phyloP scores from a whole-genome alignment of 2,113 vertebrate genomes.

The Thalassarche chlororhynchos region DNA sequence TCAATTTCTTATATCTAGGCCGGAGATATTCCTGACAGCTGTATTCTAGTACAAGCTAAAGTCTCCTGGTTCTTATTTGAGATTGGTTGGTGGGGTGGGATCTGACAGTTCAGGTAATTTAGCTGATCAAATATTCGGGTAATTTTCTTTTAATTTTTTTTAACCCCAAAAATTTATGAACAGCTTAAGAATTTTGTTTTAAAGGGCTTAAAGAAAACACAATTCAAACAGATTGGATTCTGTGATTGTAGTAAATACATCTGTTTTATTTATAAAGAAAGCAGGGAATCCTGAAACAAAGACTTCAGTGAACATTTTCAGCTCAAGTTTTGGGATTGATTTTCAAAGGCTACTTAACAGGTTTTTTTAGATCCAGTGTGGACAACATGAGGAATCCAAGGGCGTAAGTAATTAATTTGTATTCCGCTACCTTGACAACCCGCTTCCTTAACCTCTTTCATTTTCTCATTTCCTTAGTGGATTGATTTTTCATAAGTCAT shows the following conservation, averaged over 20 bases:
- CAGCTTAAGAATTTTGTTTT: neutral
- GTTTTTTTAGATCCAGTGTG: neutral
- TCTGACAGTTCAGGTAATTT: neutral
- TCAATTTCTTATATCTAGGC: neutral
- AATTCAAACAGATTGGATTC: neutral
- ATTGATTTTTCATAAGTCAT: neutral
- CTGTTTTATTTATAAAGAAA: neutral
- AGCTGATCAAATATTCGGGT: neutral
- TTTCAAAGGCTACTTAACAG: neutral
- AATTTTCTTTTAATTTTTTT: neutral
- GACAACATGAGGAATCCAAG: neutral
- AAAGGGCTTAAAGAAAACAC: neutral
- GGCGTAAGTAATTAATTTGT: neutral
- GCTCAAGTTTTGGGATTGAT: neutral
- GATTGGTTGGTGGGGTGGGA: neutral
- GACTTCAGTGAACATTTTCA: neutral
- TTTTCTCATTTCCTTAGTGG: neutral
- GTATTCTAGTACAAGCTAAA: neutral
- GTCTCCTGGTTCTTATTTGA: neutral
- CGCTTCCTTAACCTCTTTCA: neutral
- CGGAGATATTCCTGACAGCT: neutral
- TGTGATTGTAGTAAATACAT: neutral
- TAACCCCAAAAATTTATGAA: neutral
- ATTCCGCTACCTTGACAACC: neutral
- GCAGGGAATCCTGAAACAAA: neutral